Conservation (phyloP, 1,140 invertebrate genomes). For the Euura saliciscinereae region DNA sequence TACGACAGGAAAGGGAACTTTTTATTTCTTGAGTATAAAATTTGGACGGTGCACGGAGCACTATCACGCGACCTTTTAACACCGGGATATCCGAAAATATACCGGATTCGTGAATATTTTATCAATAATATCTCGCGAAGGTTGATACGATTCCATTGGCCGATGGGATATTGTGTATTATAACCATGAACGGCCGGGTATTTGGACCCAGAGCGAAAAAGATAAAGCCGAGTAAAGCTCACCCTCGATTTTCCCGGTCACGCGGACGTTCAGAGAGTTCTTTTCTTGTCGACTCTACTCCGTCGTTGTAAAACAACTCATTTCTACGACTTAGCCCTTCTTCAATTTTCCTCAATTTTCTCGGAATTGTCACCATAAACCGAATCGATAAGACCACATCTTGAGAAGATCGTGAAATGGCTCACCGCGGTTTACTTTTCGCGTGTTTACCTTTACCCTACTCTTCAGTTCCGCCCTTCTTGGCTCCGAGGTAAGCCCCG, state of each 20-base stretch:
- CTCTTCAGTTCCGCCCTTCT: not conserved
- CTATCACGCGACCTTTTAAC: not conserved
- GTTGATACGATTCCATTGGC: not conserved
- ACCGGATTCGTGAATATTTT: not conserved
- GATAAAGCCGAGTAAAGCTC: not conserved
- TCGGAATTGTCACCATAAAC: not conserved
- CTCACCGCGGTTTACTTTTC: conserved; percentile 12
- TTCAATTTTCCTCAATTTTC: not conserved
- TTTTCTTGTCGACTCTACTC: no score
- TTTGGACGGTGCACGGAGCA: no score
- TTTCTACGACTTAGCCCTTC: not conserved
- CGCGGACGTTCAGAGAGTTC: no score
- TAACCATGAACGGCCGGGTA: not conserved
- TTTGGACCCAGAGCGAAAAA: no score
- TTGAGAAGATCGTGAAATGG: conserved; percentile 33
- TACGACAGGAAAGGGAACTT: not conserved
- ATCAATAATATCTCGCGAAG: not conserved
- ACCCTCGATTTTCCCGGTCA: not conserved
- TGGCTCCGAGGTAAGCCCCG: not conserved
- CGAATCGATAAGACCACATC: conserved; percentile 5
- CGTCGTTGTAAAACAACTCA: not conserved
- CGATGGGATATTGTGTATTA: not conserved
- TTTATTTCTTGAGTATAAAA: not conserved
- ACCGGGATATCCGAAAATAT: not conserved
- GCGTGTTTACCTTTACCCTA: conserved; percentile 31